These are phyloP conservation scores for Carduelis carduelis DNA, from an alignment of 2,797 vertebrate genomes.

Conservation along the genomic window DNA sequence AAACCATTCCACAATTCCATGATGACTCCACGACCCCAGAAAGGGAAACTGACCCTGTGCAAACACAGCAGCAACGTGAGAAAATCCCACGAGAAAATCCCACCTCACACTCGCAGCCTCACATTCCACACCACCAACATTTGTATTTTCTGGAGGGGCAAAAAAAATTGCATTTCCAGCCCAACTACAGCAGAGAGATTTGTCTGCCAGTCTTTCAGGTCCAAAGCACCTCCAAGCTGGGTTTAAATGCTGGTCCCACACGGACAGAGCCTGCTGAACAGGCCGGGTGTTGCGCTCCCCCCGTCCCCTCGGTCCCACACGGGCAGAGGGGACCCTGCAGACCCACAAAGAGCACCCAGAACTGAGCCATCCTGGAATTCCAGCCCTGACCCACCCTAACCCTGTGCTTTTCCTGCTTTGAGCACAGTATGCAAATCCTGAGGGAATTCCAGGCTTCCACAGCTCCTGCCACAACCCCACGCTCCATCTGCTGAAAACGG, in stretches of 20 bases:
- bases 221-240: neutral
- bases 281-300: fast-evolving
- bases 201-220: fast-evolving
- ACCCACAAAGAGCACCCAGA: neutral
- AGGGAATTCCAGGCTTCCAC: neutral
- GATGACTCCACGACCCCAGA: fast-evolving
- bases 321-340: neutral
- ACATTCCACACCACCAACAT: fast-evolving
- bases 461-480: neutral
- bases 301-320: fast-evolving
- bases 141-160: neutral
- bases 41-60: neutral
- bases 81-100: fast-evolving
- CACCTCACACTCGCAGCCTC: fast-evolving
- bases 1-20: neutral
- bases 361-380: fast-evolving
- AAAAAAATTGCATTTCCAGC: neutral
- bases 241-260: neutral
- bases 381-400: neutral
- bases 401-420: neutral
- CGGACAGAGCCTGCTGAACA: neutral
- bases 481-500: fast-evolving
- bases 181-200: neutral
- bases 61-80: fast-evolving
- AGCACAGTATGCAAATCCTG: fast-evolving